Base-by-base conservation (phyloP, 2,113 vertebrate genomes). In the Ailurus styani region DNA sequence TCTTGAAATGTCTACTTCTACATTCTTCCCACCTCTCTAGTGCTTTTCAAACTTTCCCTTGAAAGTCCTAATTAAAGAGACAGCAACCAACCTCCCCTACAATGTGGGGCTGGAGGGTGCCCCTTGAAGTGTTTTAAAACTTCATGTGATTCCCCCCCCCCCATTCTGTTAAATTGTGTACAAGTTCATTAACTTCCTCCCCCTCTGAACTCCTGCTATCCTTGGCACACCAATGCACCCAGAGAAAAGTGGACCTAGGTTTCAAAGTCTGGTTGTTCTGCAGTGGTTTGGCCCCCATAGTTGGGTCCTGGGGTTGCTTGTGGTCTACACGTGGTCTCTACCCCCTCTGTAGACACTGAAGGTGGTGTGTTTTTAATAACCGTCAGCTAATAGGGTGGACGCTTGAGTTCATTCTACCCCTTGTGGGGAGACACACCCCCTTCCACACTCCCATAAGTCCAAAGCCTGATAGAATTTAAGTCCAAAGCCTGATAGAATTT, bases 91-190 rank as follows among this genome's bases (percentile, higher is more conserved):
- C 45, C 20, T 77, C 68, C n/a, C 34, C 9, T 62, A 42, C 31
- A 5, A 57, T 70, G 47, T 34, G n/a, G 12, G 25, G 57, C 34
- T n/a, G 34, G 52, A 83, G 17, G 31, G 15, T 31, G 11, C 18
- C 62, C 18, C 50, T 64, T 47, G 25, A 87, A 86, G 79, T 78
- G 40, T 92, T 96, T 86, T 89, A 86, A 97, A 93, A 86, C 14
- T 60, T 96, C 2, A 31, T 45, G 37, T 75, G 34, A 23, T 68
- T 37, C 4, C 4, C 17, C 17, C 17, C 11, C 47, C 40, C 21
- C 47, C 54, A 37, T 95, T 91, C 62, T 84, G 7, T 73, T 94
- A 93, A 95, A 82, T 93, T 87, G 60, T 50, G 54, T 54, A 20
- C 25, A 37, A 72, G 50, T 83, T 81, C 86, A 37, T 81, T 18